Conservation (phyloP, 2,113 vertebrate genomes). For the Sylvia atricapilla region DNA sequence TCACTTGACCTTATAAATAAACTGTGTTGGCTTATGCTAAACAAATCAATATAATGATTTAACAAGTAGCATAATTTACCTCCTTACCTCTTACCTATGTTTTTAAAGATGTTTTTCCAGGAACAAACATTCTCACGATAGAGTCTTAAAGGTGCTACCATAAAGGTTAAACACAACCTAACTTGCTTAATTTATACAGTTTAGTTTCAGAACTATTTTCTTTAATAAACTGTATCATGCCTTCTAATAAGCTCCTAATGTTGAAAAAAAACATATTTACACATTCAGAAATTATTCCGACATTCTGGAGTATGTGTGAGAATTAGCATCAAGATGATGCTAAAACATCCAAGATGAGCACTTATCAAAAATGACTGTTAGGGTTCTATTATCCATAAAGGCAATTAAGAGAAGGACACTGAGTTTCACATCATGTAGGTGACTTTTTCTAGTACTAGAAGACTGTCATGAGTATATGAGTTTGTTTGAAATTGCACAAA, state of each 20-base stretch:
- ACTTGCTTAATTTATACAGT: not conserved
- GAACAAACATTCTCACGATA: not conserved
- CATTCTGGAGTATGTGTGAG: not conserved
- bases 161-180: not conserved
- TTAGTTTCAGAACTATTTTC: not conserved
- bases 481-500: not conserved
- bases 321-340: too few species aligned
- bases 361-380: not conserved
- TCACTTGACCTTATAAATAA: not conserved
- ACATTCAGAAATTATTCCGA: not conserved
- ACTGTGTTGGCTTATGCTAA: not conserved
- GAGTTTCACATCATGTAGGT: not conserved
- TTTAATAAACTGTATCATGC: not conserved
- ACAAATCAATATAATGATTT: not conserved
- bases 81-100: not conserved
- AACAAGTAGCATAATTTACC: not conserved
- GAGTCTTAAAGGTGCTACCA: not conserved
- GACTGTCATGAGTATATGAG: accelerated
- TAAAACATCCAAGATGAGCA: not conserved
- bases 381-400: not conserved
- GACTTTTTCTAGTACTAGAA: not conserved
- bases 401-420: not conserved
- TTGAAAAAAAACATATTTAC: not conserved
- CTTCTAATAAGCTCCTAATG: not conserved
- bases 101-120: not conserved